Conservation (phyloP, 2,113 vertebrate species). For the Apus apus region DNA sequence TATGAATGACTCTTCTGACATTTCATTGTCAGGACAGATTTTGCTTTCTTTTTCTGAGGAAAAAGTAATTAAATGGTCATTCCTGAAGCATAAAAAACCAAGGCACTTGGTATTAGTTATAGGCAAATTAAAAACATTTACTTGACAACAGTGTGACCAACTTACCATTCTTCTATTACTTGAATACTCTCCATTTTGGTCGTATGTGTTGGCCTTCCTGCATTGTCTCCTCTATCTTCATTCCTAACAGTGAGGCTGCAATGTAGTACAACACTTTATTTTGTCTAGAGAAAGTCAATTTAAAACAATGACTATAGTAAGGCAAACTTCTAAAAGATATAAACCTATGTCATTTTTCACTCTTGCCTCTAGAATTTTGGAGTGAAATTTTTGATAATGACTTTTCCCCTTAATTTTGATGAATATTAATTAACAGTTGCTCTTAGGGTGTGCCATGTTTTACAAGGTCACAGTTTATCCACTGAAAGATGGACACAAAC, state of each 20-base stretch:
- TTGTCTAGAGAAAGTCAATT: conserved; percentile 75
- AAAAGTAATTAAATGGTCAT: background rate
- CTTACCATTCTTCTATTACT: conserved; percentile 84
- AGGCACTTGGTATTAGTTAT: background rate
- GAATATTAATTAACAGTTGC: background rate
- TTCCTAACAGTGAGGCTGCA: conserved; percentile 88
- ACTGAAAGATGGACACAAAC: background rate
- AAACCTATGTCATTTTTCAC: background rate
- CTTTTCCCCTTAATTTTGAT: background rate
- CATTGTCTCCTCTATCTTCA: conserved; percentile 82
- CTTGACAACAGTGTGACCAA: background rate
- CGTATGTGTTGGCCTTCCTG: conserved; percentile 75
- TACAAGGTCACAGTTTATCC: background rate
- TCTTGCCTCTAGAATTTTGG: background rate
- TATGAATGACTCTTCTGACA: background rate
- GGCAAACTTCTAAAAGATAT: background rate
- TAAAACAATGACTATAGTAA: conserved; percentile 56
- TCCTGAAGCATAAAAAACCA: background rate
- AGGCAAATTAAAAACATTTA: background rate
- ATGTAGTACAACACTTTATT: conserved; percentile 80
- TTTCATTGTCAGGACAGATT: background rate
- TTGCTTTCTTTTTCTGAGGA: background rate
- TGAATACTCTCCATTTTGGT: conserved; percentile 83
- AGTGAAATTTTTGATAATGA: background rate
- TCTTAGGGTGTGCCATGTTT: background rate